Evolutionary conservation across 1,140 invertebrate species (phyloP).

Genomic region (Plodia interpunctella): DNA sequence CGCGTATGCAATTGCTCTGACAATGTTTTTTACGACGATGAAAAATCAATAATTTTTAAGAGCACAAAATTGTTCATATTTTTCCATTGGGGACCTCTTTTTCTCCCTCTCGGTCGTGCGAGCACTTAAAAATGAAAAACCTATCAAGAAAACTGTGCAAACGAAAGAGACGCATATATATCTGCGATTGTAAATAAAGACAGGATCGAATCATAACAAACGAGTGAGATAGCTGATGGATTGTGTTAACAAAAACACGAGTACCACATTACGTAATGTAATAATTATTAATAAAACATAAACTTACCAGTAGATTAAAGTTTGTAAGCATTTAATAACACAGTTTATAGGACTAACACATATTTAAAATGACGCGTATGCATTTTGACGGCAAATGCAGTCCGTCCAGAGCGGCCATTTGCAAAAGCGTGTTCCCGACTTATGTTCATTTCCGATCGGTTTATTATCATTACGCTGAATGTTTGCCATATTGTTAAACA

Average conservation of each 20-base stretch:
- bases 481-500: constrained; percentile 1
- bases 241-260: constrained; percentile 49
- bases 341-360: constrained; percentile 31
- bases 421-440: constrained; percentile 22
- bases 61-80: constrained; percentile 70
- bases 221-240: constrained; percentile 48
- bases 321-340: constrained; percentile 23
- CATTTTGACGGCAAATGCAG: constrained; percentile 48
- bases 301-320: constrained; percentile 35
- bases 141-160: constrained; percentile 56
- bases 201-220: constrained; percentile 62
- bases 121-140: constrained; percentile 67
- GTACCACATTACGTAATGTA: constrained; percentile 42
- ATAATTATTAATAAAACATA: constrained; percentile 19
- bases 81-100: constrained; percentile 57
- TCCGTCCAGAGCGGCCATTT: constrained; percentile 58
- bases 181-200: constrained; percentile 66
- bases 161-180: constrained; percentile 58
- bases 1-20: constrained; percentile 58
- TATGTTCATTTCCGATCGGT: constrained; percentile 2
- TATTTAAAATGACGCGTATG: constrained; percentile 46
- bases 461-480: neutral
- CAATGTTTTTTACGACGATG: constrained; percentile 58
- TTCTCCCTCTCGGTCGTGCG: constrained; percentile 52
- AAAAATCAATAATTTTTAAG: constrained; percentile 74